Evolutionary conservation across 2,113 vertebrate genomes (phyloP).

Genomic region (Etia nguti): DNA sequence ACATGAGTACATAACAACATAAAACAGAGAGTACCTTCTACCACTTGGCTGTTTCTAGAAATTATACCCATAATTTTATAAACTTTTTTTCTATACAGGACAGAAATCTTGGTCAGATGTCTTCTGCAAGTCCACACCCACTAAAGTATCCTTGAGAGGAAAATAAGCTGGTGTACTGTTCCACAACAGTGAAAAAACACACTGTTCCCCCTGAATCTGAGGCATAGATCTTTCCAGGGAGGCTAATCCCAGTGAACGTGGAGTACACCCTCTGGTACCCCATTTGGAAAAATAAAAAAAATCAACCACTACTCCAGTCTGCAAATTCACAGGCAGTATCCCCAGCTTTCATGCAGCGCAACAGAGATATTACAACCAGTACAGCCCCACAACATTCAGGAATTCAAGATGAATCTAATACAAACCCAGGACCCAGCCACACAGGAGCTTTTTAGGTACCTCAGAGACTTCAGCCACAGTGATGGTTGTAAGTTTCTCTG

Average conservation of each 20-base stretch:
- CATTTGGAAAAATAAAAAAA: background rate
- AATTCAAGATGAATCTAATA: background rate
- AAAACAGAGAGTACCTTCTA: background rate
- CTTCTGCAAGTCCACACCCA: background rate
- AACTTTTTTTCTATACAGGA: background rate
- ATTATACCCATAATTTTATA: background rate
- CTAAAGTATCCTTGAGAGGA: background rate
- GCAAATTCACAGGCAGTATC: accelerated
- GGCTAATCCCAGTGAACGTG: background rate
- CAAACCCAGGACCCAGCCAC: background rate
- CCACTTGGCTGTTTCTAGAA: background rate
- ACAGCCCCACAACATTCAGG: background rate
- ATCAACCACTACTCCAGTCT: background rate
- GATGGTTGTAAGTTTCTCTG: background rate
- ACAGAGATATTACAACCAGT: background rate
- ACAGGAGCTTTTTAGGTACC: background rate
- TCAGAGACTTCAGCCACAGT: background rate
- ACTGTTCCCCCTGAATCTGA: background rate
- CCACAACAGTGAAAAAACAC: background rate
- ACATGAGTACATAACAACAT: background rate
- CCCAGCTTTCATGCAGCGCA: background rate
- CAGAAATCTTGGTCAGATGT: background rate
- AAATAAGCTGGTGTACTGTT: background rate
- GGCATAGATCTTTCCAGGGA: background rate
- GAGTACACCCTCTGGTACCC: background rate